These are phyloP conservation scores for Aphaenogaster floridana DNA, from an alignment of 1,140 invertebrate genomes.

Conservation along the genomic window DNA sequence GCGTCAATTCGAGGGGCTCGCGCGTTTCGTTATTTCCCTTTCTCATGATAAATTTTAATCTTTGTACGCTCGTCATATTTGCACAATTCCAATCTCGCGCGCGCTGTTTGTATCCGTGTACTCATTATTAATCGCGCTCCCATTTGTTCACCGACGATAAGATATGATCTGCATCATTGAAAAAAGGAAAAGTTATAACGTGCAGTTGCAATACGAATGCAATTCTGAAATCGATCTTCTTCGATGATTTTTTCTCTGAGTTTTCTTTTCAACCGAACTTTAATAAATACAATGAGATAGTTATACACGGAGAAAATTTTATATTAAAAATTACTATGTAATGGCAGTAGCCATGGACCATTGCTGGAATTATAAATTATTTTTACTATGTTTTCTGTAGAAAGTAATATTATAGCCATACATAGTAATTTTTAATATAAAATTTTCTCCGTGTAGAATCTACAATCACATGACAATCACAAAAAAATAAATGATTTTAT, in stretches of 20 bases:
- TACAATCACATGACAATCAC: not conserved
- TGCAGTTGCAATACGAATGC: not conserved
- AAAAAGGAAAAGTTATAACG: not conserved
- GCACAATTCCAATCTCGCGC: not conserved
- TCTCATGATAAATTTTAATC: conserved; percentile 31
- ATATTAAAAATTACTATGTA: no score
- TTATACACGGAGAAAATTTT: not conserved
- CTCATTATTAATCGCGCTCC: not conserved
- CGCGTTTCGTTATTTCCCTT: not conserved
- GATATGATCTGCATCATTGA: not conserved
- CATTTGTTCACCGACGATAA: not conserved
- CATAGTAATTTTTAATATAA: no score
- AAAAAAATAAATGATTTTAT: not conserved
- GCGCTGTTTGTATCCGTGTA: not conserved
- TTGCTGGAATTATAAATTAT: no score
- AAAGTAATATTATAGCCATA: no score
- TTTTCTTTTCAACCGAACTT: not conserved
- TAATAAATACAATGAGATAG: not conserved
- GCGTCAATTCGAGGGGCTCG: conserved; percentile 5
- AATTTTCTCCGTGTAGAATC: not conserved
- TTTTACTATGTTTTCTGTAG: no score
- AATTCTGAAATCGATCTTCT: not conserved
- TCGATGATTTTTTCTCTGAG: not conserved
- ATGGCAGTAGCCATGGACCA: no score
- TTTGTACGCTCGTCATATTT: conserved; percentile 20